phyloP scores from a whole-genome alignment of 1,140 invertebrate genomes.

The Drosophila hydei region DNA sequence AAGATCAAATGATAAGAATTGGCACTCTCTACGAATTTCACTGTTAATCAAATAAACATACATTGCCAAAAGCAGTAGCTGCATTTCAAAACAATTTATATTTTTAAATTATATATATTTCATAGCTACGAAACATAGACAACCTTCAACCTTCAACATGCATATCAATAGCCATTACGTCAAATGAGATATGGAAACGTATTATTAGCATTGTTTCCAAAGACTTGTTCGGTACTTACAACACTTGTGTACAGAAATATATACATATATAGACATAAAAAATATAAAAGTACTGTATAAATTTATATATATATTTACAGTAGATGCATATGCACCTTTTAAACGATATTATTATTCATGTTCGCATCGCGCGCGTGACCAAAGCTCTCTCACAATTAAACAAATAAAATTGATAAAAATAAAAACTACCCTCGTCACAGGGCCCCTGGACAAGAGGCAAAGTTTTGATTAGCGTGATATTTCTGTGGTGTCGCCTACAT shows the following conservation, averaged over 20 bases:
- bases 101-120: no score
- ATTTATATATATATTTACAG: not conserved
- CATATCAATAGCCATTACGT: slow-evolving; percentile 6
- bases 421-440: slow-evolving; percentile 23
- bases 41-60: no score
- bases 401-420: slow-evolving; percentile 32
- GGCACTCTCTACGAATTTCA: no score
- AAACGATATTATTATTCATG: slow-evolving; percentile 53
- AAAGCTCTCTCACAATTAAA: slow-evolving; percentile 39
- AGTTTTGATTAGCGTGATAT: slow-evolving; percentile 22
- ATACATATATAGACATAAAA: not conserved
- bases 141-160: slow-evolving; percentile 2
- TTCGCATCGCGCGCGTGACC: slow-evolving; percentile 61
- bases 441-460: slow-evolving; percentile 7
- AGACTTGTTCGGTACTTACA: slow-evolving; percentile 9
- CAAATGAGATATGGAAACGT: not conserved
- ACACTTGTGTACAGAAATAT: slow-evolving; percentile 4
- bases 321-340: slow-evolving; percentile 14
- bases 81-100: no score
- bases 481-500: slow-evolving; percentile 30
- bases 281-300: slow-evolving; percentile 23
- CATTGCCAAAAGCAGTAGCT: no score
- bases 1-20: no score
- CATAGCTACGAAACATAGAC: no score
- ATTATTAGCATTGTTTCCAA: slow-evolving; percentile 25